Conservation (phyloP, 2,113 vertebrate genomes). For the Ardeotis arabs region DNA sequence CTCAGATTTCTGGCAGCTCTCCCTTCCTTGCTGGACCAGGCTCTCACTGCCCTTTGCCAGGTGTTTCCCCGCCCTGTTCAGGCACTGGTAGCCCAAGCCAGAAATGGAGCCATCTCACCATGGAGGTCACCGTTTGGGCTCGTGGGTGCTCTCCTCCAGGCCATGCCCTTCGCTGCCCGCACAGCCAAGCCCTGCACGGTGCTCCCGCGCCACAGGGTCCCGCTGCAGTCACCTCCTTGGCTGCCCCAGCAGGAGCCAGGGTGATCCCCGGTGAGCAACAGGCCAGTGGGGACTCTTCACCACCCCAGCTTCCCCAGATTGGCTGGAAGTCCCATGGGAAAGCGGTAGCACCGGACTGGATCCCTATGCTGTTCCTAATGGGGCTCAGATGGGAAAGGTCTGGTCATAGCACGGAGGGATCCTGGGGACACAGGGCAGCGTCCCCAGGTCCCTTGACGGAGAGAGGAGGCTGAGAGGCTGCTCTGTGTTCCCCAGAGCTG, state of each 20-base stretch:
- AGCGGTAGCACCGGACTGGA: background rate
- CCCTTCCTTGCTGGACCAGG: background rate
- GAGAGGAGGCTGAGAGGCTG: background rate
- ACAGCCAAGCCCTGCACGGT: background rate
- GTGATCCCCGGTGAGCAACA: rapidly evolving
- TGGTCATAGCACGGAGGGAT: rapidly evolving
- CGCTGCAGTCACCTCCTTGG: background rate
- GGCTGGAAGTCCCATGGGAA: background rate
- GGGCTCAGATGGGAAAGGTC: background rate
- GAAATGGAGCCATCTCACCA: rapidly evolving
- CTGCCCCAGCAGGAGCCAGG: background rate
- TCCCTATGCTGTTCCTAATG: rapidly evolving
- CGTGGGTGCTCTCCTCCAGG: rapidly evolving
- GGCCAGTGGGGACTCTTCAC: background rate
- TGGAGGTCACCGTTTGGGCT: background rate
- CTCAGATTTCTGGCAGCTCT: background rate
- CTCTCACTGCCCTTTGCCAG: background rate
- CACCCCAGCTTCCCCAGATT: background rate
- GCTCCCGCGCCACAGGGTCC: rapidly evolving
- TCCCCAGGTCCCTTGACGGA: background rate
- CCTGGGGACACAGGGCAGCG: rapidly evolving
- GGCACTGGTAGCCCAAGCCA: background rate
- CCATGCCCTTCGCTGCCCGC: background rate
- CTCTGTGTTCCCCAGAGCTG: background rate
- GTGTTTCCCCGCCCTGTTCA: background rate